Evolutionary conservation across 1,140 invertebrate genomes (phyloP).

Genomic region (Camponotus vicinus): DNA sequence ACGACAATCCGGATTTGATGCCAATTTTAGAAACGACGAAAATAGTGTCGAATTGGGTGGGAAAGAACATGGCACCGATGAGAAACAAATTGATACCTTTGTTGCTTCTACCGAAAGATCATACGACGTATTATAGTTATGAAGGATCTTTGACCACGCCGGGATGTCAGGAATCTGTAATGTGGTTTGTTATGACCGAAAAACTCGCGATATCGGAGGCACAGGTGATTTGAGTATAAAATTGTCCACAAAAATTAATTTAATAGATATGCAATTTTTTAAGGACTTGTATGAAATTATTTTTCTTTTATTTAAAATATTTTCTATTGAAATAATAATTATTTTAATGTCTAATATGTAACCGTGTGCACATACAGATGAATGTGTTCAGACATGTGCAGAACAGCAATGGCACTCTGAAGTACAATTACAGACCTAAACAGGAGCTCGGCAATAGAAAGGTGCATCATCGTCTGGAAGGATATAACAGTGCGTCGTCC

Average conservation of each 20-base stretch:
- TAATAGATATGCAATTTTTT: not conserved
- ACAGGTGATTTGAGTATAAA: constrained; percentile 84
- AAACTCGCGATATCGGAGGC: constrained; percentile 87
- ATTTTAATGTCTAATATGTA: constrained; percentile 15
- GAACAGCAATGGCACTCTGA: constrained; percentile 64
- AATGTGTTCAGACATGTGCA: constrained; percentile 66
- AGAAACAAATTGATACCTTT: constrained; percentile 80
- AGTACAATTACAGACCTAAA: constrained; percentile 74
- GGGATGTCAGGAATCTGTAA: constrained; percentile 90
- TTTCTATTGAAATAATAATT: not conserved
- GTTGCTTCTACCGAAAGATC: constrained; percentile 86
- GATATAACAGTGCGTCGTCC: constrained; percentile 53
- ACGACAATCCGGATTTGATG: constrained; percentile 85
- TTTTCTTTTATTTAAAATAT: not conserved
- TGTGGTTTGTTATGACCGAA: constrained; percentile 90
- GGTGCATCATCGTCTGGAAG: constrained; percentile 76
- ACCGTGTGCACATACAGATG: constrained; percentile 65
- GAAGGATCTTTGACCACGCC: constrained; percentile 92
- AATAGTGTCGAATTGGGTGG: constrained; percentile 75
- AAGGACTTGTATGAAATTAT: not conserved
- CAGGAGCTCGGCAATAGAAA: constrained; percentile 70
- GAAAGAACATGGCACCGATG: constrained; percentile 63
- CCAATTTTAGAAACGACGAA: constrained; percentile 84
- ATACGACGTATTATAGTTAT: constrained; percentile 89
- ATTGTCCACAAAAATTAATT: not conserved